Evolutionary conservation across 2,113 vertebrate species (phyloP).

Genomic region (Prochilodus magdalenae): DNA sequence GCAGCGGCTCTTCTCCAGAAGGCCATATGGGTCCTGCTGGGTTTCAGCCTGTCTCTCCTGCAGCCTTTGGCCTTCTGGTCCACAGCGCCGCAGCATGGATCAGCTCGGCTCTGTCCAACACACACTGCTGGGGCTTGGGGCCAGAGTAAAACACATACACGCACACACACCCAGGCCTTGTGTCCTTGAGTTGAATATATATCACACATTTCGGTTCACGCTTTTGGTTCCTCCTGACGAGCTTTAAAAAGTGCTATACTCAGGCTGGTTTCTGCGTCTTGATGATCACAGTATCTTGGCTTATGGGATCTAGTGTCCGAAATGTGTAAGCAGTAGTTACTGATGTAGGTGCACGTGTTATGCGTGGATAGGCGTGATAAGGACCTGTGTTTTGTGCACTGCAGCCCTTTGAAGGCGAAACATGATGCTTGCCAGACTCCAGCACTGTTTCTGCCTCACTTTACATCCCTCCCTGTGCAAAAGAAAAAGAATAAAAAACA

Average conservation of each 20-base stretch:
- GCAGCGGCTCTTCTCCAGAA: slow-evolving; percentile 57
- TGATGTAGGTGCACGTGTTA: not conserved
- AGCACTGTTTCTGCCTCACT: slow-evolving; percentile 43
- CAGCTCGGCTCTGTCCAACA: slow-evolving; percentile 48
- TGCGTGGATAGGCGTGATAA: not conserved
- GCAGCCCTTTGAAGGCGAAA: slow-evolving; percentile 61
- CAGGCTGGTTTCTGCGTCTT: not conserved
- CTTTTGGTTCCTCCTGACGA: slow-evolving; percentile 10
- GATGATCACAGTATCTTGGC: not conserved
- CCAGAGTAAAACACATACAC: slow-evolving; percentile 45
- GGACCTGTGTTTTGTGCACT: slow-evolving; percentile 13
- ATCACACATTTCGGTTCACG: not conserved
- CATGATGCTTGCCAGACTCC: slow-evolving; percentile 60
- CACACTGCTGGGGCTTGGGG: slow-evolving; percentile 57
- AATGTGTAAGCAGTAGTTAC: not conserved
- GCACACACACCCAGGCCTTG: slow-evolving; percentile 12
- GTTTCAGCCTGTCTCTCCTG: slow-evolving; percentile 70
- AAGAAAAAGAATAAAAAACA: slow-evolving; percentile 37
- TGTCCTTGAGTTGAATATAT: slow-evolving; percentile 59
- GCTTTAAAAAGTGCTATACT: not conserved
- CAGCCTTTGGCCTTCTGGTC: slow-evolving; percentile 64
- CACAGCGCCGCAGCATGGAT: slow-evolving; percentile 41
- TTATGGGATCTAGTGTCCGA: not conserved
- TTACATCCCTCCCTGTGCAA: slow-evolving; percentile 40
- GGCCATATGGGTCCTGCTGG: slow-evolving; percentile 81